Percentiles rank a stretch among this genome's conserved stretches.
Conservation (phyloP, 2,113 vertebrate genomes). For the Pluvialis apricaria region DNA sequence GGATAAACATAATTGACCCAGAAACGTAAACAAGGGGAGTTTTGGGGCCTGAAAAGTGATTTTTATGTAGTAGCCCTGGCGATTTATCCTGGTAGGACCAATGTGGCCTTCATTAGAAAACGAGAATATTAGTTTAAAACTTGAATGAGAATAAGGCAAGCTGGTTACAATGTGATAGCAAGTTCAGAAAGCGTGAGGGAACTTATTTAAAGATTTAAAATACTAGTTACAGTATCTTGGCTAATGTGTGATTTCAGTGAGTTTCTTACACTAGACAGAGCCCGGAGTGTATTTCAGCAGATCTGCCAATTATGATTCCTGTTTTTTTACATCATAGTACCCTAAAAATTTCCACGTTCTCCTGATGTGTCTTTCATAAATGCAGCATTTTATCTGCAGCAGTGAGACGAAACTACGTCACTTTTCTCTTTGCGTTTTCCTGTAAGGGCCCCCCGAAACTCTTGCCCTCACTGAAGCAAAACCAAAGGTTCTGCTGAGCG, state of each 20-base stretch:
- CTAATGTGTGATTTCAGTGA: rapidly evolving
- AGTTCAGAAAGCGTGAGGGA: neutral
- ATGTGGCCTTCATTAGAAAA: neutral
- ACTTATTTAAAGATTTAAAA: neutral
- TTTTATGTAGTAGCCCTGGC: neutral
- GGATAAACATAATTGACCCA: neutral
- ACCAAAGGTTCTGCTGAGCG: neutral
- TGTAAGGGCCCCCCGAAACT: neutral
- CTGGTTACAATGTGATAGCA: neutral
- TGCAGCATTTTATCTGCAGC: neutral
- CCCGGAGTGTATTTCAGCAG: neutral
- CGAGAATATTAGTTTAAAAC: neutral
- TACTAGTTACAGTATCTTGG: neutral
- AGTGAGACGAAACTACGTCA: neutral
- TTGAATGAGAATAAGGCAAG: neutral
- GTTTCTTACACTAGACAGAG: neutral
- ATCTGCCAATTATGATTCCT: neutral
- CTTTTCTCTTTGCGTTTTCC: neutral
- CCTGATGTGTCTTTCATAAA: neutral
- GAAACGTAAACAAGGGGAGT: neutral
- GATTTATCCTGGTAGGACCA: neutral
- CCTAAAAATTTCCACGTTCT: neutral
- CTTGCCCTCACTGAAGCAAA: neutral
- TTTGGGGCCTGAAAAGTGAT: neutral
- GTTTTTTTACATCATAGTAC: neutral